phyloP scores from a whole-genome alignment of 2,797 vertebrate genomes.

The Myotis myotis region DNA sequence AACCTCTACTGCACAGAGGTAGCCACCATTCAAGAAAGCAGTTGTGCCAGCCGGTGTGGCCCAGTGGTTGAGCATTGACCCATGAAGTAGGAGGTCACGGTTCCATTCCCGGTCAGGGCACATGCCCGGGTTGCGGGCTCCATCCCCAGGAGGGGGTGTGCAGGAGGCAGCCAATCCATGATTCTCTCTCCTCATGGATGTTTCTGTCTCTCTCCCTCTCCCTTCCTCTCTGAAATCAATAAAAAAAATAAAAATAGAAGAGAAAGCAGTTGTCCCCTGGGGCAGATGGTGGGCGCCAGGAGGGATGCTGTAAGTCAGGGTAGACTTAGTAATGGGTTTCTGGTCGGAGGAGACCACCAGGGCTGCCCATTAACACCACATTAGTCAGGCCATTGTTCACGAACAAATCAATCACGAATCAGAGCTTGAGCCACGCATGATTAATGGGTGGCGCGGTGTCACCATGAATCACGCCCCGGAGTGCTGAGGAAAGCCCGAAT shows the following conservation, averaged over 20 bases:
- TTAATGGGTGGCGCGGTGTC: constrained; percentile 23
- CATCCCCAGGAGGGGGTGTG: too few relatives aligned
- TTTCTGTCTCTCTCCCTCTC: too few relatives aligned
- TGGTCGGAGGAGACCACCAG: constrained; percentile 54
- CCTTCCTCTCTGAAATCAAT: too few relatives aligned
- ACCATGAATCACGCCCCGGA: constrained; percentile 27
- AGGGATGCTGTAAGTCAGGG: background rate
- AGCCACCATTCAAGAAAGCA: background rate
- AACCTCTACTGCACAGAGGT: too few relatives aligned
- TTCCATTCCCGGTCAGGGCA: too few relatives aligned
- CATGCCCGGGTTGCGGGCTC: too few relatives aligned
- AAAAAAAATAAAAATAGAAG: background rate
- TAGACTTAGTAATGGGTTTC: constrained; percentile 33
- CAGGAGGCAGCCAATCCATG: too few relatives aligned
- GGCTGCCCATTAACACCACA: constrained; percentile 38
- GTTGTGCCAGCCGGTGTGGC: background rate
- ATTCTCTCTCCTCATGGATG: too few relatives aligned
- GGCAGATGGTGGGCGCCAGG: background rate
- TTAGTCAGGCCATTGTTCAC: constrained; percentile 41
- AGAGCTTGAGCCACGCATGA: background rate
- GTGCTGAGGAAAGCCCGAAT: constrained; percentile 37
- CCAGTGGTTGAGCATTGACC: too few relatives aligned
- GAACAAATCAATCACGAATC: constrained; percentile 47
- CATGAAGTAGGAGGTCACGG: too few relatives aligned
- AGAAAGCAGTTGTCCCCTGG: background rate